Base-by-base conservation (phyloP, 2,113 vertebrate species). In the Peromyscus polionotus region DNA sequence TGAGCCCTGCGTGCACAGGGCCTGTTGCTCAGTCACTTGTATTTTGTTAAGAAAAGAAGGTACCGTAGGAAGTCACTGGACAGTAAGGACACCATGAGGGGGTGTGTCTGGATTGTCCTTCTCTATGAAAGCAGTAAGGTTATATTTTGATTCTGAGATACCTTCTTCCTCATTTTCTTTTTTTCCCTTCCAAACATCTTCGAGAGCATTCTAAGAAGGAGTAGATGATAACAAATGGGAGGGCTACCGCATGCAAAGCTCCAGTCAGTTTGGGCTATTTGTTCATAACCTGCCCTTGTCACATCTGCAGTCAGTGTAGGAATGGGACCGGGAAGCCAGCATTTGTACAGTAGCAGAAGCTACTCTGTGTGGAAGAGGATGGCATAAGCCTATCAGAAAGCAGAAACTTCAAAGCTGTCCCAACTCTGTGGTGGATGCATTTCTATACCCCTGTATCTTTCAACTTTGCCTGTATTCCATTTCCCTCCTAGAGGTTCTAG, bases 21-120 rank as follows among this genome's bases (percentile, higher is more conserved):
- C 48, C 86, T 90, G 11, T 63, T 81, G 77, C 36, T 28, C 72
- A 75, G 8, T 76, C 22, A 93, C 79, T 91, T 76, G 17, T 20
- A 93, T 90, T 96, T 92, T 68, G 81, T 57, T 83, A 45, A 61
- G 63, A 72, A 75, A 96, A 83, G 31, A 59, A 76, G 28, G 57
- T 72, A 83, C 57, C 67, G 59, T 1, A 20, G 85, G 89, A 90
- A 90, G 73, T 90, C 67, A 77, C 12, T 59, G 80, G 36, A 79
- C 57, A 86, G 80, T 91, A 65, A 76, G 81, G 48, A 86, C 77
- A 65, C 57, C 54, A 17, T n/a, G 86, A 54, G 63, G 84, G 61
- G 90, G 72, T 73, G 11, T 70, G 39, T 77, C 42, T 94, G 68
- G 33, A 70, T 67, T 87, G 75, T 86, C 59, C 65, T 63, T 77